phyloP scores from a whole-genome alignment of 2,888 invertebrate genomes.

The Luperina nickerlii region DNA sequence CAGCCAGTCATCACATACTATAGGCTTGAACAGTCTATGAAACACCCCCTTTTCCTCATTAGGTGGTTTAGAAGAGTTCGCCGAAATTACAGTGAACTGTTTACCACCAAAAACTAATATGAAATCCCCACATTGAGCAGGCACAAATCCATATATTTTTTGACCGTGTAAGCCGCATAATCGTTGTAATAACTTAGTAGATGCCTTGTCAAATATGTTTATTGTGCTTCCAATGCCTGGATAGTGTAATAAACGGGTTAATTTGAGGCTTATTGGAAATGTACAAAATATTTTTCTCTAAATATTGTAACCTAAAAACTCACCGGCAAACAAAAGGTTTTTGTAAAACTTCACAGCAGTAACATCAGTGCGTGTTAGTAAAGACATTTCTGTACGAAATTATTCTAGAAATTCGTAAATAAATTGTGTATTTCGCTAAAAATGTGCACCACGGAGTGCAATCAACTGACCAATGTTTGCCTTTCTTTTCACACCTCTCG shows the following conservation, averaged over 20 bases:
- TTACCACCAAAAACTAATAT: conserved; percentile 91
- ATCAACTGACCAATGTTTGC: no score
- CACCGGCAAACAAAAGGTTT: conserved; percentile 87
- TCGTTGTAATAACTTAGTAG: conserved; percentile 69
- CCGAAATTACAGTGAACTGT: conserved; percentile 81
- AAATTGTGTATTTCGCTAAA: not conserved
- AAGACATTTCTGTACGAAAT: conserved; percentile 47
- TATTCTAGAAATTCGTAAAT: not conserved
- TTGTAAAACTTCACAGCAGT: conserved; percentile 87
- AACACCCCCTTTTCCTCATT: conserved; percentile 58
- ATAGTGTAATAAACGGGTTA: conserved; percentile 34
- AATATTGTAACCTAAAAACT: conserved; percentile 63
- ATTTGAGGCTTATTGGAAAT: not conserved
- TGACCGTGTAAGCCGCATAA: conserved; percentile 82
- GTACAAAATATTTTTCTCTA: not conserved
- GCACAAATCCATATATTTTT: conserved; percentile 90
- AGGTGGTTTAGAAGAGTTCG: conserved; percentile 31
- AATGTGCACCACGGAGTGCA: not conserved
- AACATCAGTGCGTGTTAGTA: conserved; percentile 83
- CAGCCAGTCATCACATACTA: conserved; percentile 92
- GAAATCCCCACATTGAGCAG: conserved; percentile 71
- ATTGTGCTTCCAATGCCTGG: conserved; percentile 90
- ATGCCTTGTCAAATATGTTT: conserved; percentile 75
- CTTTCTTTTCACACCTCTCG: no score
- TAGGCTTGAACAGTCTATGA: conserved; percentile 67